Base-by-base conservation (phyloP, 2,888 invertebrate species). In the Phortica magna region DNA sequence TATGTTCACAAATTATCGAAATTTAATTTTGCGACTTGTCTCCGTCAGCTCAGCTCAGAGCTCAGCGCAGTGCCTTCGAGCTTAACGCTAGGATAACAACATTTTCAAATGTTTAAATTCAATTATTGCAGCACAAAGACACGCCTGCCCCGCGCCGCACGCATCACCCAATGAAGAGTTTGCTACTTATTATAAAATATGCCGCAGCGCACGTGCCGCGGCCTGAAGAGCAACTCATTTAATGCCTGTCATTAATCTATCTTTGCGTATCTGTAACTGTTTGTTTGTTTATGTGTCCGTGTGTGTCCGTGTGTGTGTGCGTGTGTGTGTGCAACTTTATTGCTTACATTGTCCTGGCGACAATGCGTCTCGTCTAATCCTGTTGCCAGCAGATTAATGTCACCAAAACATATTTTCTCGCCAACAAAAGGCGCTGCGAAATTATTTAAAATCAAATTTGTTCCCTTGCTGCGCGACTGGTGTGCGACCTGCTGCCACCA, bases 391-490 rank as follows among this genome's bases (percentile, higher is more conserved):
- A 90, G 91, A 91, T 92, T 92, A 91, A 89, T 91, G 91, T 92
- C 91, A 92, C 91, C 89, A 91, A 92, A 92, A 92, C 91, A 91
- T 90, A 91, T 91, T 91, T 84, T 83, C 77, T 83, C 72, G 76
- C 71, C 64, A 55, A 80, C 76, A 80, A 79, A 75, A 78, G 79
- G 70, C 55, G 55, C 53, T 22, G 53, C 53, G 22, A 82, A 80
- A 81, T 82, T 83, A 87, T 88, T 90, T 88, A 86, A 84, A 89
- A 89, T 87, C 88, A 88, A 89, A 90, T 90, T 89, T 83, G 70
- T 71, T 82, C 53, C 53, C 22, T 2, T 53, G 9, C 17, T 10
- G 42, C 10, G 2, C 42, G 14, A 67, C n/a, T n/a, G 19, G 5
- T 68, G 19, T 48, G 22, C 14, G 75, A 77, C 64, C 64, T 64